These are phyloP conservation scores for Dromius quadrimaculatus DNA, from an alignment of 2,888 invertebrate species.

Conservation along the genomic window DNA sequence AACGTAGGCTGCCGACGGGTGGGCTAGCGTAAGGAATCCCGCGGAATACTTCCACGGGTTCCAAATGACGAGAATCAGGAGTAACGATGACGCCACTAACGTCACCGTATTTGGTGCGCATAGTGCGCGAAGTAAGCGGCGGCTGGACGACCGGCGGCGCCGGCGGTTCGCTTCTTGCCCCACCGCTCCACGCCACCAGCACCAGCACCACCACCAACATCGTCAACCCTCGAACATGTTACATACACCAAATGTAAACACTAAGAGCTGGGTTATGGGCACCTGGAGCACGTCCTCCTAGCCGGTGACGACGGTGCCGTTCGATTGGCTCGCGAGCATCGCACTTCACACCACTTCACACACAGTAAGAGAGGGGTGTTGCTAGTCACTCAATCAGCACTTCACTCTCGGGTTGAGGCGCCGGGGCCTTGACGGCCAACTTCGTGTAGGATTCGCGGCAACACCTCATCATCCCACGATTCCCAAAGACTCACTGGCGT, in stretches of 20 bases:
- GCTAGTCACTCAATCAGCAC: conserved; percentile 10
- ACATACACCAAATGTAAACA: background rate
- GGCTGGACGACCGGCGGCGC: conserved; percentile 59
- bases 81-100: conserved; percentile 87
- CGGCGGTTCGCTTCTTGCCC: conserved; percentile 38
- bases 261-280: background rate
- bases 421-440: conserved; percentile 21
- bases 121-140: conserved; percentile 83
- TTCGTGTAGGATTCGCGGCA: conserved; percentile 9
- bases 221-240: background rate
- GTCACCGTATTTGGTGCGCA: conserved; percentile 89
- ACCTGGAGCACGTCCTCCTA: conserved; percentile 2
- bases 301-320: conserved; percentile 9
- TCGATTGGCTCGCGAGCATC: conserved; percentile 4
- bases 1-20: conserved; percentile 87
- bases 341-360: background rate
- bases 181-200: conserved; percentile 52
- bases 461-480: conserved; percentile 46
- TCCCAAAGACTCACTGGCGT: conserved; percentile 52
- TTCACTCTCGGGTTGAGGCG: conserved; percentile 11
- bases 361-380: background rate
- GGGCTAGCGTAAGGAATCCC: conserved; percentile 97
- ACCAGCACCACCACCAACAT: conserved; percentile 48
- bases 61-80: conserved; percentile 80
- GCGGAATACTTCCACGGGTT: conserved; percentile 91